These are phyloP conservation scores for Gopherus flavomarginatus DNA, from an alignment of 2,113 vertebrate genomes.

Conservation along the genomic window DNA sequence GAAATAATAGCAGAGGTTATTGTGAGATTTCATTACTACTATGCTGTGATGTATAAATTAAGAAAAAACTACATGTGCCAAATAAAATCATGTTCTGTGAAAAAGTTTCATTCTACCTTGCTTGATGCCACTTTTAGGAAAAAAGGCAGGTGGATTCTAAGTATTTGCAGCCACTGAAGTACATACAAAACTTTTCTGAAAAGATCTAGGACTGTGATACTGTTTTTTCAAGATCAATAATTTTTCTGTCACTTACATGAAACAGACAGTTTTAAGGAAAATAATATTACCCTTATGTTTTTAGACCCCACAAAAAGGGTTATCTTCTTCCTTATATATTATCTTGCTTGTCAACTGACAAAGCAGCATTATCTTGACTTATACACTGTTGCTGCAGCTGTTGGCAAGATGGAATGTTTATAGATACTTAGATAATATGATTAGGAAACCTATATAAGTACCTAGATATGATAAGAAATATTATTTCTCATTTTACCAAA, in stretches of 20 bases:
- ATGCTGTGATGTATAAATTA: neutral
- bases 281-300: neutral
- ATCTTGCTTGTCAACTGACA: neutral
- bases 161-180: neutral
- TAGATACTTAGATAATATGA: neutral
- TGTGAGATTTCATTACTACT: neutral
- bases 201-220: neutral
- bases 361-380: neutral
- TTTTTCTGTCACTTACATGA: neutral
- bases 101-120: neutral
- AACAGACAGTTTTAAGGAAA: neutral
- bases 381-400: neutral
- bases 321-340: neutral
- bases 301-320: neutral
- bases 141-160: rapidly evolving
- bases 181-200: neutral
- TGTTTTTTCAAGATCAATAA: neutral
- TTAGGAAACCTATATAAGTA: neutral
- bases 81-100: neutral
- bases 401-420: neutral
- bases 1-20: neutral
- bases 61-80: rapidly evolving
- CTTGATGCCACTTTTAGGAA: neutral
- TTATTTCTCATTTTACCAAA: neutral
- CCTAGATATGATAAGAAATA: neutral